Base-by-base conservation (phyloP, 2,113 vertebrate genomes). In the Salvelinus fontinalis region DNA sequence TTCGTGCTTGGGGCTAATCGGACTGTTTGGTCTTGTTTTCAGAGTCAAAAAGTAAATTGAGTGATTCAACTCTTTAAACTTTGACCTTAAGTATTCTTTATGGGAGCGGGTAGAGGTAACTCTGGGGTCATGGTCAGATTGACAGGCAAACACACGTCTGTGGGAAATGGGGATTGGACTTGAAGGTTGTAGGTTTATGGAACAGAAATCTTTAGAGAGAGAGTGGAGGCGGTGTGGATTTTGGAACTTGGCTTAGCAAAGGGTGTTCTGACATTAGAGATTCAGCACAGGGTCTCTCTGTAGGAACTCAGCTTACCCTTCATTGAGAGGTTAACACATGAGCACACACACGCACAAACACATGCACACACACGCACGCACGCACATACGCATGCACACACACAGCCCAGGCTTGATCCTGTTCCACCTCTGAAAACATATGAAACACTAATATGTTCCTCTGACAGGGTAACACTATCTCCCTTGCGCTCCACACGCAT, bases 81-180 rank as follows among this genome's bases (percentile, higher is more conserved):
- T 57, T 87, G 89, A 91, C 89, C 89, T 79, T 70, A 79, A 57
- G 70, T 73, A 79, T 83, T 84, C 76, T 87, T 84, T 76, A 78
- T 84, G 76, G 76, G 76, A 59, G 74, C 67, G 78, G 27, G 84
- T n/a, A 75, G 80, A 81, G 78, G 82, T 83, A 76, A 79, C 74
- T 16, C 68, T 48, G 66, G 49, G 75, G 79, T 77, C 75, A 79
- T 5, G 57, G 73, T 16, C 9, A 29, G 70, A 79, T 78, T 71
- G 80, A 82, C 74, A 69, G 74, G 74, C 81, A 22, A 70, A 76
- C 65, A 6, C 24, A 27, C 18, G 12, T 66, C 49, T 12, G 7
- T 44, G 1, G 26, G 49, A 71, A 29, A 34, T 12, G 34, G 57
- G 24, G 14, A 57, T 20, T 27, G 26, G 48, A 71, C 66, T 20